Evolutionary conservation across 2,888 invertebrate species (phyloP), one percentile per base, ranked within the genome.

Genomic region (Elegia similella): DNA sequence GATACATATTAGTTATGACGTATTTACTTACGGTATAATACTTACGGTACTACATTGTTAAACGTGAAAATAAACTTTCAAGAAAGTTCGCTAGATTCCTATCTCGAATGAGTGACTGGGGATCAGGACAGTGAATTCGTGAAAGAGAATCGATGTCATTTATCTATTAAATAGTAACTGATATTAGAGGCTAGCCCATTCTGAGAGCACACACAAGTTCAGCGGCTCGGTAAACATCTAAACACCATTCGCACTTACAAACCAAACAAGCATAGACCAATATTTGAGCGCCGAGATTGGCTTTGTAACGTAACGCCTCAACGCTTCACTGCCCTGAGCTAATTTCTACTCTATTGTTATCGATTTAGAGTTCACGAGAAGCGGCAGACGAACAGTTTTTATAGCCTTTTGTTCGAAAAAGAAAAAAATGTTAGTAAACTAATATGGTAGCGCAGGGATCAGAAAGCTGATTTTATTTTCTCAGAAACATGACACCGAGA

Each of bases 211-310:
- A 85, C 78, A 84, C 80, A 80, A 84, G 84, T 84, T 83, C 87
- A 83, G 84, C 85, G 81, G 84, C 85, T 84, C 74, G 69, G 84
- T 81, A 88, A 88, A 90, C 86, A 90, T 80, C 81, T 85, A 84
- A 88, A 87, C 88, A 86, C 89, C 88, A 90, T 90, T 90, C 87
- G 88, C 88, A 90, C 89, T 89, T 87, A 88, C 88, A 87, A 86
- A 85, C 75, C 83, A 89, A 89, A 88, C 88, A 89, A 79, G 83
- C 80, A 80, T 80, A 84, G 69, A 83, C 84, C 86, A 90, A 90
- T 88, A 89, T 90, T 89, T 86, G 84, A 84, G 85, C 86, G 76
- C 71, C 70, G 73, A 81, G 78, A 84, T 85, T 86, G 82, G 73
- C 75, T 83, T 74, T 77, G 79, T 76, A 80, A 79, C 76, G 71